Conservation (phyloP, 1,140 invertebrate genomes). For the Heterodera carotae region DNA sequence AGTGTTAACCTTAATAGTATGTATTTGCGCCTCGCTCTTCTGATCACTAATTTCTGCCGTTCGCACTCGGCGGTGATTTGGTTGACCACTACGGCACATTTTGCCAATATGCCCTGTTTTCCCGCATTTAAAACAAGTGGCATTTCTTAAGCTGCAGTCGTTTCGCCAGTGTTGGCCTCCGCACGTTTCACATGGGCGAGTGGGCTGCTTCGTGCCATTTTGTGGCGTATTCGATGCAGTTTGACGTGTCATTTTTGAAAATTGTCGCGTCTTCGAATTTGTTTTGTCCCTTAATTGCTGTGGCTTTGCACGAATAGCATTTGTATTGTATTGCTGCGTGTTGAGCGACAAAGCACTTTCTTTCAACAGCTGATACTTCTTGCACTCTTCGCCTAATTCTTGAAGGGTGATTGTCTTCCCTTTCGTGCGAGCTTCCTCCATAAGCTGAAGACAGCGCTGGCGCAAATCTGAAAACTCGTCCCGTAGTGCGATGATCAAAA, state of each 20-base stretch:
- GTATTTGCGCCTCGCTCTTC: neutral
- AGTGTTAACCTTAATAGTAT: neutral
- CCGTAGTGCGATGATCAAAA: neutral
- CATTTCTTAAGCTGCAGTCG: neutral
- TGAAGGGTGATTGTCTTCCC: neutral
- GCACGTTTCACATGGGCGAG: no score
- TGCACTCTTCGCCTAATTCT: neutral
- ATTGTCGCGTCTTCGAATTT: no score
- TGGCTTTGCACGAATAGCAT: neutral
- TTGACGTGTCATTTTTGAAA: no score
- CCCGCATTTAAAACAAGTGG: neutral
- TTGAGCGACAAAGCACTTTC: neutral
- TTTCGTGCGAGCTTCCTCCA: neutral
- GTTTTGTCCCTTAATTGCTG: neutral
- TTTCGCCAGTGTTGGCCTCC: neutral
- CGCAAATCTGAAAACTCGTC: neutral
- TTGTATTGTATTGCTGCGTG: neutral
- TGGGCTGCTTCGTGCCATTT: neutral
- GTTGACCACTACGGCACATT: no score
- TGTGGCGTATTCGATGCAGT: no score
- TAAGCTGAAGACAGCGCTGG: neutral
- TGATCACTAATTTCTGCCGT: no score
- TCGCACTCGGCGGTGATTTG: neutral
- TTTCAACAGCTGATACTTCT: neutral
- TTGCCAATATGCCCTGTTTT: no score